Evolutionary conservation across 2,113 vertebrate genomes (phyloP).

Genomic region (Anolis sagrei): DNA sequence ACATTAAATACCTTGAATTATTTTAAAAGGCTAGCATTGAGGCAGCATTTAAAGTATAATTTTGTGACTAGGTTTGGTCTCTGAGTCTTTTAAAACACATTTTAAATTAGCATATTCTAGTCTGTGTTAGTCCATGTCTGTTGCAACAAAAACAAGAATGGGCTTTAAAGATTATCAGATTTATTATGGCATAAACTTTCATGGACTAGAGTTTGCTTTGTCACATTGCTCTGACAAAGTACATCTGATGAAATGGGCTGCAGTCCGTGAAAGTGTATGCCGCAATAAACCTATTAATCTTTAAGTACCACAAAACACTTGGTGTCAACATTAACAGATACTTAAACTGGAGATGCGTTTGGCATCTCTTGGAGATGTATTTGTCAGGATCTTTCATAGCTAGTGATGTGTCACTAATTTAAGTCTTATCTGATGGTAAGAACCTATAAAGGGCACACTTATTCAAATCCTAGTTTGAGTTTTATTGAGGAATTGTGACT

Average conservation of each 20-base stretch:
- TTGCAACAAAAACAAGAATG: not conserved
- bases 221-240: not conserved
- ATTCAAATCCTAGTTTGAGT: slow-evolving; percentile 67
- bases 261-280: not conserved
- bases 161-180: not conserved
- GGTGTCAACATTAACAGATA: not conserved
- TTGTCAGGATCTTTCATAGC: slow-evolving; percentile 71
- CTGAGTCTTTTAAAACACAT: not conserved
- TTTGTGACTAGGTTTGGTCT: not conserved
- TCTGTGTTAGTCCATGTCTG: not conserved
- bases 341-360: slow-evolving; percentile 54
- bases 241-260: not conserved
- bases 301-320: not conserved
- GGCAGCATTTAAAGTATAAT: slow-evolving; percentile 27
- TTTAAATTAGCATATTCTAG: slow-evolving; percentile 44
- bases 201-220: not conserved
- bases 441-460: slow-evolving; percentile 61
- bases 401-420: slow-evolving; percentile 70
- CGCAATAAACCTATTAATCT: not conserved
- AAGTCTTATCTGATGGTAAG: slow-evolving; percentile 62
- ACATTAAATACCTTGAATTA: slow-evolving; percentile 71
- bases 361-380: slow-evolving; percentile 57
- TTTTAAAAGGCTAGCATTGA: slow-evolving; percentile 53
- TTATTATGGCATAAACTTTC: not conserved
- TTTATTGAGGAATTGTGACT: slow-evolving; percentile 56